Conservation (phyloP, 2,113 vertebrate genomes). For the Semnornis frantzii region DNA sequence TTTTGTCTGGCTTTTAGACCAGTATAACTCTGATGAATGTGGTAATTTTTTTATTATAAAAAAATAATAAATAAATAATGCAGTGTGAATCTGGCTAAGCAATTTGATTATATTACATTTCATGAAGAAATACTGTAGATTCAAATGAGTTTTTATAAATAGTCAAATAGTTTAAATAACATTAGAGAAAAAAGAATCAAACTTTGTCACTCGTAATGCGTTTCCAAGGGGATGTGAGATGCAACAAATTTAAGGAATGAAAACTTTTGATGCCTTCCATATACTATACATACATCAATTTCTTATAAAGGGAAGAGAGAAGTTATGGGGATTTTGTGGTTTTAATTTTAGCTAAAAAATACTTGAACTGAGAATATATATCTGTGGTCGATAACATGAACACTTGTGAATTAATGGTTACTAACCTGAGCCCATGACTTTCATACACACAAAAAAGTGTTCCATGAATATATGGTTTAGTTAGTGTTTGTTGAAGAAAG, state of each 20-base stretch:
- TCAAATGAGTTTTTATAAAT: slow-evolving; percentile 5
- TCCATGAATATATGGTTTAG: background rate
- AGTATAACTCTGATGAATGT: background rate
- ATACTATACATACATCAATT: background rate
- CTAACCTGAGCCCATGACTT: background rate
- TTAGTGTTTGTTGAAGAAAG: background rate
- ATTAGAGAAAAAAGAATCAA: background rate
- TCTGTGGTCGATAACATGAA: background rate
- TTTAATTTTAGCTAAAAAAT: background rate
- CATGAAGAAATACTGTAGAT: background rate
- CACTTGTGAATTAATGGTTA: background rate
- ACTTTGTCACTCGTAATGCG: background rate
- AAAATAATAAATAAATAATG: background rate
- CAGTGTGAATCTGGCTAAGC: background rate
- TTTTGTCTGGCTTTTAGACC: background rate
- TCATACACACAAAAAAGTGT: rapidly evolving
- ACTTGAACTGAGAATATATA: background rate
- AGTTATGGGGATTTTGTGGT: background rate
- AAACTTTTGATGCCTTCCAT: background rate
- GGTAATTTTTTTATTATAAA: background rate
- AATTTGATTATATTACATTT: background rate
- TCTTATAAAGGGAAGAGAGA: background rate
- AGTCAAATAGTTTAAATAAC: background rate
- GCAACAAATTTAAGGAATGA: background rate
- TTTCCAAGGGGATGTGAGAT: background rate